phyloP scores from a whole-genome alignment of 2,113 vertebrate genomes.

The Hypocryptadius cinnamomeus region DNA sequence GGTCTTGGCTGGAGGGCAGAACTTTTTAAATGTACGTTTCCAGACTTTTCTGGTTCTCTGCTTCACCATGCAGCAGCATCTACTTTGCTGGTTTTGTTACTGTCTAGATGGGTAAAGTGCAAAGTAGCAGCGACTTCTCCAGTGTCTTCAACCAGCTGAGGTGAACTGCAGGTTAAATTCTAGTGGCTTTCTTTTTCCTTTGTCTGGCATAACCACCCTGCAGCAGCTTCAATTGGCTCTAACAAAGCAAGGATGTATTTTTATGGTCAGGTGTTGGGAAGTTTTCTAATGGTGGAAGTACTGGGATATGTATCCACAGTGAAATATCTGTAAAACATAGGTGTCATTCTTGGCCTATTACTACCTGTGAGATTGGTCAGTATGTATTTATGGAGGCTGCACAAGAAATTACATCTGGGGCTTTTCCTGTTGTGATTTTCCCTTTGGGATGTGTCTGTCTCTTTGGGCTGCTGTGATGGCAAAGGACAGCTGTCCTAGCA shows the following conservation, averaged over 20 bases:
- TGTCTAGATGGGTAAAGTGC: not conserved
- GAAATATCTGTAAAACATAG: not conserved
- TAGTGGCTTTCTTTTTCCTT: not conserved
- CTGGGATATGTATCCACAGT: not conserved
- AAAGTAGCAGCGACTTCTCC: not conserved
- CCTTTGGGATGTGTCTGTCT: not conserved
- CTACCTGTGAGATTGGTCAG: not conserved
- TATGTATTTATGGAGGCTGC: not conserved
- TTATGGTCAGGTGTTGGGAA: not conserved
- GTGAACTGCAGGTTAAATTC: not conserved
- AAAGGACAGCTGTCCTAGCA: not conserved
- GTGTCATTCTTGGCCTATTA: not conserved
- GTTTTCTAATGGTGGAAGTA: not conserved
- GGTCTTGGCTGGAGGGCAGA: slow-evolving; percentile 1
- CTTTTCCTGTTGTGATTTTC: not conserved
- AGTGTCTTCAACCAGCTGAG: not conserved
- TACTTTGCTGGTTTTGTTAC: not conserved
- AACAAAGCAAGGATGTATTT: not conserved
- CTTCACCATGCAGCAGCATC: not conserved
- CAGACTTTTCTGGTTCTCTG: not conserved
- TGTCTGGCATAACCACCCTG: not conserved
- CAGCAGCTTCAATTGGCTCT: not conserved
- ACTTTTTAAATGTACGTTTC: not conserved
- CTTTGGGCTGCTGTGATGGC: not conserved
- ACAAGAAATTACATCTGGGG: not conserved